Evolutionary conservation across 2,888 invertebrate species (phyloP).

Genomic region (Operophtera brumata): DNA sequence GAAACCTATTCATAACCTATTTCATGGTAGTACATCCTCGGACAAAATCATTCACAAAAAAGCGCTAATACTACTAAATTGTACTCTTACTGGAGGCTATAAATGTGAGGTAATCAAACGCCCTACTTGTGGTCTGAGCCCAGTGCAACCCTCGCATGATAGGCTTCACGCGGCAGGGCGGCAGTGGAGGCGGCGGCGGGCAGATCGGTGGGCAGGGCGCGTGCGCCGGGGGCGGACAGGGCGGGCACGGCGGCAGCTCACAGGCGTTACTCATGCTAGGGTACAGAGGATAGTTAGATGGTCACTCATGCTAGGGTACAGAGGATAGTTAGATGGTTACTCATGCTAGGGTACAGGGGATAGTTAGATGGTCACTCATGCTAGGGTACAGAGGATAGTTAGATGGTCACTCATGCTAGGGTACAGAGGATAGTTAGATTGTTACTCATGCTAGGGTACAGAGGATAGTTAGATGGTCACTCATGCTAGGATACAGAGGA

Average conservation of each 20-base stretch:
- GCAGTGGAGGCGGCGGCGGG: conserved; percentile 48
- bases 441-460: too few species aligned
- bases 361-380: conserved; percentile 3
- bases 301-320: background rate
- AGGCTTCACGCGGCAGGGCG: conserved; percentile 73
- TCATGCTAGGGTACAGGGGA: background rate
- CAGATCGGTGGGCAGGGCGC: conserved; percentile 52
- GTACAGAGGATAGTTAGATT: too few species aligned
- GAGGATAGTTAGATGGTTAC: background rate
- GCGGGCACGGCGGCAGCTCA: conserved; percentile 42
- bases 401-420: conserved; percentile 1
- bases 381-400: background rate
- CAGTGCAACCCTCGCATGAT: conserved; percentile 85
- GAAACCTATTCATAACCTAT: too few species aligned
- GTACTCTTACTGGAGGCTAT: too few species aligned
- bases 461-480: too few species aligned
- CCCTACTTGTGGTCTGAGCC: conserved; percentile 78
- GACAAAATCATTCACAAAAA: too few species aligned
- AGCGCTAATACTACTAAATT: too few species aligned
- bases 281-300: background rate
- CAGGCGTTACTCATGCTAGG: conserved; percentile 40
- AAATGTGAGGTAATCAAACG: background rate
- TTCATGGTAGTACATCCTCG: too few species aligned
- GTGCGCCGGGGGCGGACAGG: conserved; percentile 52
- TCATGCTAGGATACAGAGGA: too few species aligned